phyloP scores from a whole-genome alignment of 2,888 invertebrate genomes.

The Protonemura montana region DNA sequence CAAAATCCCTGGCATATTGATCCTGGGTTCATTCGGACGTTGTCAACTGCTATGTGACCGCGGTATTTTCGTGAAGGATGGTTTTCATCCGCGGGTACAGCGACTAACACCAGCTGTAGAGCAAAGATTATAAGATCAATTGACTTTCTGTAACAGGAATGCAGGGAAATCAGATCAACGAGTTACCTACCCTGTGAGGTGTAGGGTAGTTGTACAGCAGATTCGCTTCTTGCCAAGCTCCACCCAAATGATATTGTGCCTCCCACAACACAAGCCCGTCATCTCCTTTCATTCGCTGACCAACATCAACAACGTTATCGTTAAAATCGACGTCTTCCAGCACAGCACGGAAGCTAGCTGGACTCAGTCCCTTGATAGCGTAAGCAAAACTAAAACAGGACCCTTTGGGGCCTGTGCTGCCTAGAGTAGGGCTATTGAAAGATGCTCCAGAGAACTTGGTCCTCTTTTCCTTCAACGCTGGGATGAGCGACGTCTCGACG shows the following conservation, averaged over 20 bases:
- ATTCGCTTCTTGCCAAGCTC: slow-evolving; percentile 57
- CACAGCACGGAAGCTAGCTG: slow-evolving; percentile 37
- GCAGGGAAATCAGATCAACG: not conserved
- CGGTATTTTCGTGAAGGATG: slow-evolving; percentile 56
- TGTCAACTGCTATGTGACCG: slow-evolving; percentile 59
- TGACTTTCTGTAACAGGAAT: not conserved
- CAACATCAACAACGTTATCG: slow-evolving; percentile 32
- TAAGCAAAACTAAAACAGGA: slow-evolving; percentile 56
- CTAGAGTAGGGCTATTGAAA: slow-evolving; percentile 54
- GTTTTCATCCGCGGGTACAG: slow-evolving; percentile 55
- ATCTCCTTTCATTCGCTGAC: not conserved
- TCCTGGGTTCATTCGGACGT: slow-evolving; percentile 55
- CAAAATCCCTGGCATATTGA: slow-evolving; percentile 56
- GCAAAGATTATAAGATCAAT: not conserved
- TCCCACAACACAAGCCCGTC: slow-evolving; percentile 57
- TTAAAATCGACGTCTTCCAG: slow-evolving; percentile 15
- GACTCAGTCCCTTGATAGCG: slow-evolving; percentile 47
- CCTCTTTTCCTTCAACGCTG: not conserved
- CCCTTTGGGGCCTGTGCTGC: slow-evolving; percentile 54
- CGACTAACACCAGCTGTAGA: slow-evolving; percentile 57
- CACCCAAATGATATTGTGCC: slow-evolving; percentile 55
- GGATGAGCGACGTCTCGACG: slow-evolving; percentile 29
- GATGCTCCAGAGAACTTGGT: slow-evolving; percentile 51
- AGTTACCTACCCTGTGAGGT: slow-evolving; percentile 55
- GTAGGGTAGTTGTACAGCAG: slow-evolving; percentile 57